Base-by-base conservation (phyloP, 2,888 invertebrate species). In the Fragum whitleyi region DNA sequence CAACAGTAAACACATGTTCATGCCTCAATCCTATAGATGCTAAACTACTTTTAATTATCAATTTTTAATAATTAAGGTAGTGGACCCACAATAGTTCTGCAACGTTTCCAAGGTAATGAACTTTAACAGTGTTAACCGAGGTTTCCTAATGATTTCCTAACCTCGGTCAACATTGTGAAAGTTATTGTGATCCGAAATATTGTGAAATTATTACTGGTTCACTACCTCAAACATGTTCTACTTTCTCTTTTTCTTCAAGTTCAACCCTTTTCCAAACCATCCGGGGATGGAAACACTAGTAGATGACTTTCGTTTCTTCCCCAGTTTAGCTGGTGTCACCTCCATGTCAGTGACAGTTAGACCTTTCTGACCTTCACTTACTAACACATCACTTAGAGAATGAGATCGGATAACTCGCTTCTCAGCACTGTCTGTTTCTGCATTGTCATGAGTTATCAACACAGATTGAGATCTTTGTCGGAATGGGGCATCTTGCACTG, bases 261-360 rank as follows among this genome's bases (percentile, higher is more conserved):
- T 90, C 26, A 91, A 74, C 0, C 92, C 92, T 87, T 92, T 92
- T 5, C 92, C 92, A 90, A 90, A 92, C 92, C 92, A 92, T 16
- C 92, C 92, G 36, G 92, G 91, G 1, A 91, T 85, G 21, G 90
- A 88, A 9, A 39, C 72, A 32, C 9, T 42, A 23, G 83, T 70
- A 11, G 71, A 59, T 59, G 86, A 61, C 68, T 86, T 87, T 47
- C 83, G 62, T 77, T 87, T 87, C 74, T 61, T 79, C 0, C 65
- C 74, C 1, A 51, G 29, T n/a, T 74, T 65, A 36, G 72, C 53
- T 39, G 55, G n/a, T 23, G 51, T 47, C 23, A 26, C 47, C 28
- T 32, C 76, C 72, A 26, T 70, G 0, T 71, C 75, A 1, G 26
- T 28, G 28, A 19, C 29, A 21, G 19, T 47, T 7, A 29, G 59